Evolutionary conservation across 2,797 vertebrate species (phyloP).

Genomic region (Artibeus lituratus): DNA sequence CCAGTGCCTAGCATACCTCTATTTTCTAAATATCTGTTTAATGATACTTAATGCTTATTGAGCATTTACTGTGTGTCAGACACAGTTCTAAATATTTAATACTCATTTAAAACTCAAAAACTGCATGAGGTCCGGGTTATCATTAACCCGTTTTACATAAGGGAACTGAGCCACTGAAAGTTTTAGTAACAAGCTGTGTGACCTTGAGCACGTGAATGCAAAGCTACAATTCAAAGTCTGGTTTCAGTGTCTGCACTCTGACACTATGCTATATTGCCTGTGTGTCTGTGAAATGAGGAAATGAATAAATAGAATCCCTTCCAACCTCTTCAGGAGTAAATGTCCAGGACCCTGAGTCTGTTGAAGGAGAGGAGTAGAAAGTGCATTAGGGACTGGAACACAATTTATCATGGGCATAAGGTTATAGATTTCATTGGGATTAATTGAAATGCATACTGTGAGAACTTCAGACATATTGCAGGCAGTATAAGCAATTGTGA

Average conservation of each 20-base stretch:
- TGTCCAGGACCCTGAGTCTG: background rate
- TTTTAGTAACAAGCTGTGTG: background rate
- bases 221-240: background rate
- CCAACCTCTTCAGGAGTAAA: background rate
- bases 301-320: background rate
- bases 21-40: constrained; percentile 13
- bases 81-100: background rate
- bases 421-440: background rate
- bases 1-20: background rate
- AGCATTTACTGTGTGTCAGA: background rate
- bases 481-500: background rate
- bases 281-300: background rate
- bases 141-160: background rate
- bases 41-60: background rate
- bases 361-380: background rate
- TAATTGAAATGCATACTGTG: background rate
- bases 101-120: background rate
- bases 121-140: background rate
- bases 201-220: background rate
- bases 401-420: background rate
- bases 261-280: background rate
- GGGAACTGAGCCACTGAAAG: background rate
- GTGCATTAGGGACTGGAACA: background rate
- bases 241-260: background rate
- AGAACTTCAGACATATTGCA: background rate